Base-by-base conservation (phyloP, 2,888 invertebrate genomes). In the Scrobipalpa costella region DNA sequence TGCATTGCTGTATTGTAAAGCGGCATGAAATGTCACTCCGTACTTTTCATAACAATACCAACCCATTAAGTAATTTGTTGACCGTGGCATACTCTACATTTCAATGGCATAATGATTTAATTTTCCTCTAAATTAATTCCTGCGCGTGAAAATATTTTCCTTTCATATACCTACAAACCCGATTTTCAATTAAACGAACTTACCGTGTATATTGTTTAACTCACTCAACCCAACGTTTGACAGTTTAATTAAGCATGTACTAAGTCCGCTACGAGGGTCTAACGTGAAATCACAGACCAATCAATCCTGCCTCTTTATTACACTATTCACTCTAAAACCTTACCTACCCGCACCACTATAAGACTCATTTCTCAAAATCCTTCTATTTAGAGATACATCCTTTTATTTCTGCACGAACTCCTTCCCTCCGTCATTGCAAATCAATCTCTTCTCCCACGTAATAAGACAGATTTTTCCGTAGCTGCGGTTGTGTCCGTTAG, bases 211-310 rank as follows among this genome's bases (percentile, higher is more conserved):
- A 68, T 63, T 69, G 71, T 69, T 69, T 66, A 71, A 71, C 70
- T 71, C 65, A 67, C 71, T 61, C 66, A 67, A 68, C 68, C 70
- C 69, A 68, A 77, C 74, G 70, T 78, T 78, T 79, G 79, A 78
- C 79, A 80, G 78, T 78, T 80, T 80, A 80, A 78, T 80, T 80
- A 80, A 80, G 75, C 74, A 76, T 77, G 73, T 77, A 76, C 78
- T 76, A 70, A 77, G 71, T 71, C 69, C 69, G 71, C 74, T 74
- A 73, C 73, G 72, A 77, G 76, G 76, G 74, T 77, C 73, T 73
- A 72, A 74, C 71, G 71, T 69, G 72, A 76, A 76, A 77, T 79
- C 76, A 74, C 71, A 72, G 72, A 72, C 71, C 73, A 74, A 78
- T 77, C 75, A 77, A 75, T 76, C 75, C 74, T 65, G 64, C 71